Evolutionary conservation across 1,140 invertebrate genomes (phyloP).

Genomic region (Trichonephila clavata): DNA sequence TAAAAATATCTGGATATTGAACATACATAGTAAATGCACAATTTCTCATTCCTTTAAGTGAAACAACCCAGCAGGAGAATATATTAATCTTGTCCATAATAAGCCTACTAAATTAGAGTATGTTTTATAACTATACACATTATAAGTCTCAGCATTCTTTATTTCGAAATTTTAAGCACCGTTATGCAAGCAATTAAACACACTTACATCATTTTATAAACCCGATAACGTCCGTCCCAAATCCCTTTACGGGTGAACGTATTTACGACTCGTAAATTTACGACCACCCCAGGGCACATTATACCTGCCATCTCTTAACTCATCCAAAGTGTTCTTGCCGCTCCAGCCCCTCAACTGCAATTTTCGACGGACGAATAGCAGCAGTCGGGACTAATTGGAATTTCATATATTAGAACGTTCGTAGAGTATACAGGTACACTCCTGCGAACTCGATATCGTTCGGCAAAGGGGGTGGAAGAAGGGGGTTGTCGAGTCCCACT

Average conservation of each 20-base stretch:
- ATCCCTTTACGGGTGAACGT: neutral
- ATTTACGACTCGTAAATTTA: neutral
- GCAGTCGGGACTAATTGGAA: conserved; percentile 6
- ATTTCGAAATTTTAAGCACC: neutral
- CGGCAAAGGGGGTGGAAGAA: neutral
- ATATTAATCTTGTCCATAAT: no score
- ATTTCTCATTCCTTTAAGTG: no score
- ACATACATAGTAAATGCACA: no score
- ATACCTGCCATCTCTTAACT: neutral
- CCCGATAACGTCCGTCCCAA: neutral
- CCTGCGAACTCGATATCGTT: neutral
- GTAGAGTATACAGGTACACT: neutral
- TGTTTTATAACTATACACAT: no score
- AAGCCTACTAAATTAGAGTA: no score
- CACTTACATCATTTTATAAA: neutral
- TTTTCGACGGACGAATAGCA: neutral
- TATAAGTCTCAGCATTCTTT: no score
- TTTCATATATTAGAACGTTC: conserved; percentile 12
- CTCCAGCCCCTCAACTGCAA: neutral
- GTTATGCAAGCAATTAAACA: neutral
- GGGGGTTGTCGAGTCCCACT: neutral
- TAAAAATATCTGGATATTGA: no score
- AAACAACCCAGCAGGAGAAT: no score
- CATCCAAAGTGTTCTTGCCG: neutral
- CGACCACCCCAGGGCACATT: neutral